phyloP scores from a whole-genome alignment of 2,888 invertebrate genomes.

The Didymodactylos carnosus region DNA sequence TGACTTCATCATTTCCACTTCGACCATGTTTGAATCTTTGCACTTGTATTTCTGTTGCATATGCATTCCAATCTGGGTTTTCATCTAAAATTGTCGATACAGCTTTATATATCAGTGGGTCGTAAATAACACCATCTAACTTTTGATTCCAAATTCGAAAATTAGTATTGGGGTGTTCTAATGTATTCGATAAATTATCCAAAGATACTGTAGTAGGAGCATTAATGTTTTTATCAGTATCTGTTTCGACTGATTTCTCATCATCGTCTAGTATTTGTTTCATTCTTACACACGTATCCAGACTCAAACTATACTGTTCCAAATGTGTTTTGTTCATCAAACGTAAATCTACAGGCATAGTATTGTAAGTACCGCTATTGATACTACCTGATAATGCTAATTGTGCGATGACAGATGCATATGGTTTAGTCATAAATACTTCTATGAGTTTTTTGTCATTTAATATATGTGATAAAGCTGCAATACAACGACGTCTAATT shows the following conservation, averaged over 20 bases:
- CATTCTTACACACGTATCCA: neutral
- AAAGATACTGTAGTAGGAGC: no score
- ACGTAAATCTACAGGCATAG: neutral
- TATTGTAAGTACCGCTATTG: no score
- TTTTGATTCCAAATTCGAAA: no score
- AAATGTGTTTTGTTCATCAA: neutral
- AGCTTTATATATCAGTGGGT: no score
- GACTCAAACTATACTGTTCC: neutral
- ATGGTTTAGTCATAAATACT: neutral
- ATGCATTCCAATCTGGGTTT: neutral
- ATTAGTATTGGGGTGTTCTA: no score
- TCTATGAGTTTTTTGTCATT: neutral
- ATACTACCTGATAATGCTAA: neutral
- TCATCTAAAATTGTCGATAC: no score
- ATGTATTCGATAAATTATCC: no score
- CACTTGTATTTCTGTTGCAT: neutral
- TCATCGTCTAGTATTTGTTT: neutral
- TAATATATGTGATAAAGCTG: neutral
- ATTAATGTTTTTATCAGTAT: no score
- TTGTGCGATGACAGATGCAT: neutral
- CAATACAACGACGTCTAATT: neutral
- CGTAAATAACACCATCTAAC: no score
- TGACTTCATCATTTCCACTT: neutral
- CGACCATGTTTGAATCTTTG: neutral
- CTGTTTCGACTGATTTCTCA: no score